Evolutionary conservation across 1,140 invertebrate genomes (phyloP), one percentile per base, ranked within the genome.

Genomic region (Aethina tumida): DNA sequence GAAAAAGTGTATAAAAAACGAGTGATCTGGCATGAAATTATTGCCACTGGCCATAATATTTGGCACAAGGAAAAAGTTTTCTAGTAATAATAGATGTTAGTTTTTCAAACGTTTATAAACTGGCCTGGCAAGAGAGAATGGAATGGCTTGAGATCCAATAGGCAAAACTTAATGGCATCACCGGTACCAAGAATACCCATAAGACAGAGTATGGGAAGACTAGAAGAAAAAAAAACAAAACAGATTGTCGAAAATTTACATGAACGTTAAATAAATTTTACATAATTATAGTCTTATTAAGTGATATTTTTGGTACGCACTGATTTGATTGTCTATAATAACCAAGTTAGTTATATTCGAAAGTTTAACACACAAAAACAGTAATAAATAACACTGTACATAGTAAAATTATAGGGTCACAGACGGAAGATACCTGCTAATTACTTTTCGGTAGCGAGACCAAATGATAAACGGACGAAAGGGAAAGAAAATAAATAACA

Each of bases 41-140:
- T 39, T 33, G 48, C 50, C 47, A 47, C 48, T 50, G 51, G 51
- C 51, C 51, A 49, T 42, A 34, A 31, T 33, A 47, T 53, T 53
- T 53, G 51, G 51, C 51, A 53, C 51, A 43, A 36, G 28, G 31
- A 24, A 35, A n/a, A n/a, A n/a, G n/a, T n/a, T n/a, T n/a, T n/a
- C n/a, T 37, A 14, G 29, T 29, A 20, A 44, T 12, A 16, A 35
- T 27, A 24, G 40, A 25, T 38, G 41, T 39, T 38, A 43, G 37
- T 39, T 16, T n/a, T 16, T 19, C 33, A 14, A 26, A 18, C 20
- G n/a, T n/a, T n/a, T n/a, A n/a, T 35, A 35, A 39, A 49, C 43
- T 43, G 39, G 47, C 41, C 34, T 44, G 42, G 26, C 42, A 44
- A 44, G 39, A 43, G 21, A 17, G 22, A 19, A 15, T 43, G 41